Evolutionary conservation across 2,888 invertebrate species (phyloP).

Genomic region (Ormia ochracea): DNA sequence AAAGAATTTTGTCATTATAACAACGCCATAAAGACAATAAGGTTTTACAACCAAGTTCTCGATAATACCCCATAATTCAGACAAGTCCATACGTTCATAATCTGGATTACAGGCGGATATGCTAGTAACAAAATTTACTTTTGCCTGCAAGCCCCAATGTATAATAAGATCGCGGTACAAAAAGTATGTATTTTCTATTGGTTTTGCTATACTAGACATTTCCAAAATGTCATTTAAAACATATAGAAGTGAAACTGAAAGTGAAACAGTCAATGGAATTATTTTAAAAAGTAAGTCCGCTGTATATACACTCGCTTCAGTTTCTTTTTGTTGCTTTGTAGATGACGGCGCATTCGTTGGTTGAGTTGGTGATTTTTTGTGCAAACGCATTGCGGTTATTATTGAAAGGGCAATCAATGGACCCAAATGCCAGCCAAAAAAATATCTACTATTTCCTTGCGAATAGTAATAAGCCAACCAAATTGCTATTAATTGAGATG

Average conservation of each 20-base stretch:
- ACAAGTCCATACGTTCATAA: slow-evolving; percentile 69
- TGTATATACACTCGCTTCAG: slow-evolving; percentile 38
- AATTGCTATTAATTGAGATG: slow-evolving; percentile 73
- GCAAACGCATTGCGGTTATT: slow-evolving; percentile 68
- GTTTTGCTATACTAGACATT: slow-evolving; percentile 69
- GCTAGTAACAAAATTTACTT: slow-evolving; percentile 72
- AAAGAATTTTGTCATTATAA: slow-evolving; percentile 74
- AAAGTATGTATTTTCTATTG: slow-evolving; percentile 69
- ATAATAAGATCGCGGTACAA: slow-evolving; percentile 72
- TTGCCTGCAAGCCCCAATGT: slow-evolving; percentile 73
- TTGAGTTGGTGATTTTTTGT: slow-evolving; percentile 62
- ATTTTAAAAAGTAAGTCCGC: slow-evolving; percentile 70
- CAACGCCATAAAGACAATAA: slow-evolving; percentile 75
- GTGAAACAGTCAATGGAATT: slow-evolving; percentile 69
- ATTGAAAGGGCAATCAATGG: slow-evolving; percentile 71
- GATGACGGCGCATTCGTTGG: slow-evolving; percentile 45
- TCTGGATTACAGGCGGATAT: slow-evolving; percentile 74
- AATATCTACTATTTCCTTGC: slow-evolving; percentile 72
- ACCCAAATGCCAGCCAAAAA: slow-evolving; percentile 74
- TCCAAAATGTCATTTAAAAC: slow-evolving; percentile 71
- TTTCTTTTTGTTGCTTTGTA: slow-evolving; percentile 25
- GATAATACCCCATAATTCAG: slow-evolving; percentile 73
- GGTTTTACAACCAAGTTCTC: slow-evolving; percentile 75
- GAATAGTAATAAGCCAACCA: slow-evolving; percentile 72
- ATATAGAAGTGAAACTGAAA: slow-evolving; percentile 71